Evolutionary conservation across 2,888 invertebrate species (phyloP).

Genomic region (Syritta pipiens): DNA sequence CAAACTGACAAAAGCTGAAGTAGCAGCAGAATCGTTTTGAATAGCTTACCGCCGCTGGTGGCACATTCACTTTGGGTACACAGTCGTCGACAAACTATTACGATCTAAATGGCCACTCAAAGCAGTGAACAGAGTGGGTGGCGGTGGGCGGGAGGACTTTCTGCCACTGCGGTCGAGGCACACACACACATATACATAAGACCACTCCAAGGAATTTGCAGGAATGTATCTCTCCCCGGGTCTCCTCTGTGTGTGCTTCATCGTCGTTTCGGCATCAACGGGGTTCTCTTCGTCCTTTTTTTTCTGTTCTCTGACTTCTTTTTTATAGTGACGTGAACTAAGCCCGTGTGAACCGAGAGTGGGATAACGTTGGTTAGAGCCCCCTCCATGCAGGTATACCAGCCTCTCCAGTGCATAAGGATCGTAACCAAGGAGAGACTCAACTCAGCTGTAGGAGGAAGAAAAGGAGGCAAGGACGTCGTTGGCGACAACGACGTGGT

Average conservation of each 20-base stretch:
- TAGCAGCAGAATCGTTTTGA: conserved; percentile 47
- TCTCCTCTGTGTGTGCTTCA: no score
- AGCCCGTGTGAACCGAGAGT: background rate
- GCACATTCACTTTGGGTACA: conserved; percentile 32
- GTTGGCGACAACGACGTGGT: conserved; percentile 36
- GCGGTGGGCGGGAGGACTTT: background rate
- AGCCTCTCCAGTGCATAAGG: conserved; percentile 6
- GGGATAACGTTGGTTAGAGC: conserved; percentile 14
- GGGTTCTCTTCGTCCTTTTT: background rate
- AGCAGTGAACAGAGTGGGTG: conserved; percentile 27
- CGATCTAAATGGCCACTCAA: conserved; percentile 60
- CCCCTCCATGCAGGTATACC: conserved; percentile 27
- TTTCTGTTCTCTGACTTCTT: background rate
- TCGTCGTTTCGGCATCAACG: no score
- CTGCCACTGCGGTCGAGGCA: background rate
- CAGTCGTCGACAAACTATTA: conserved; percentile 61
- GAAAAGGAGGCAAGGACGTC: background rate
- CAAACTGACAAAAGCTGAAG: conserved; percentile 54
- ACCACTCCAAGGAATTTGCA: no score
- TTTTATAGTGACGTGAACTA: background rate
- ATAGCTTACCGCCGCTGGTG: conserved; percentile 48
- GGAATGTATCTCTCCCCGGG: no score
- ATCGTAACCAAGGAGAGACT: background rate
- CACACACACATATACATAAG: no score
- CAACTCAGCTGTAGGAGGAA: background rate